Conservation (phyloP, 2,797 vertebrate species). For the Fistularia tabacaria region DNA sequence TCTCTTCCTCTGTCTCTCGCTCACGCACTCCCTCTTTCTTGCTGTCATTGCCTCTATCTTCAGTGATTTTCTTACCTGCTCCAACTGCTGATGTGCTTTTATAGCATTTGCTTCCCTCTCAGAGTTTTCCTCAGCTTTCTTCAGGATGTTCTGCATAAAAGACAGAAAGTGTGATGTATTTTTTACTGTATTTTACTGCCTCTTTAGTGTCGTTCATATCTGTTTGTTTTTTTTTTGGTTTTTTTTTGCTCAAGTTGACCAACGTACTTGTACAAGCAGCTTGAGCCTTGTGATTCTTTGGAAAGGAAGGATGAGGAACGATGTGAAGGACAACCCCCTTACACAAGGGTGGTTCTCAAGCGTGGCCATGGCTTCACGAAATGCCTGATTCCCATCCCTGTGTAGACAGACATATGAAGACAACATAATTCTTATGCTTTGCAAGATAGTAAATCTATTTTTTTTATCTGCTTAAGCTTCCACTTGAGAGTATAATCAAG, state of each 20-base stretch:
- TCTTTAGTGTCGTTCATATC: neutral
- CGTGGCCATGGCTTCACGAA: constrained; percentile 83
- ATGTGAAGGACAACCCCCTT: constrained; percentile 89
- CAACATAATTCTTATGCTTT: too few species aligned
- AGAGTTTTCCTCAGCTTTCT: constrained; percentile 88
- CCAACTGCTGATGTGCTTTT: constrained; percentile 87
- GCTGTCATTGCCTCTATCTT: too few species aligned
- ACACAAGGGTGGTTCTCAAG: constrained; percentile 88
- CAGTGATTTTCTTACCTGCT: constrained; percentile 75
- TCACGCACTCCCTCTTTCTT: too few species aligned
- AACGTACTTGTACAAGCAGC: constrained; percentile 86
- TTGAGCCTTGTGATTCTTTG: constrained; percentile 96
- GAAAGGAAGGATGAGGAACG: constrained; percentile 95
- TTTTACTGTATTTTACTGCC: neutral
- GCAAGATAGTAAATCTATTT: too few species aligned
- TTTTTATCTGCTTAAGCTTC: too few species aligned
- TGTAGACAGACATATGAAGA: constrained; percentile 1
- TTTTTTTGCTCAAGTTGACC: neutral
- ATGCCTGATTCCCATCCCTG: constrained; percentile 88
- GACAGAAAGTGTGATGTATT: neutral
- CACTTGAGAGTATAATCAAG: too few species aligned
- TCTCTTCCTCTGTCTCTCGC: too few species aligned
- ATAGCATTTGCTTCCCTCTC: constrained; percentile 84
- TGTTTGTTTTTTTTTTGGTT: too few species aligned
- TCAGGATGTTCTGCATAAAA: constrained; percentile 87